Base-by-base conservation (phyloP, 2,888 invertebrate genomes). In the Brenthis hecate region DNA sequence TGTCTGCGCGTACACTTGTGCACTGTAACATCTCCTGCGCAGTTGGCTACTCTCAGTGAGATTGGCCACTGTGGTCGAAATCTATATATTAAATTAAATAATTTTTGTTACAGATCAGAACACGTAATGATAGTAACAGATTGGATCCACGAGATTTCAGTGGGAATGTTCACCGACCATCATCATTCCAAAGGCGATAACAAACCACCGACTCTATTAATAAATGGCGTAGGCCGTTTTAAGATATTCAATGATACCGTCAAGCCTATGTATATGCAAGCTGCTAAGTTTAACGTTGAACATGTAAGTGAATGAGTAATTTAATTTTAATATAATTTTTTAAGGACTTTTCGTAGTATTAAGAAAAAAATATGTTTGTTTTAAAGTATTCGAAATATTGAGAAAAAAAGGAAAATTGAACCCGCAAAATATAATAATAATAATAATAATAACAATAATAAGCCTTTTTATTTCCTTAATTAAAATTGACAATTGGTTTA, bases 101-200 rank as follows among this genome's bases (percentile, higher is more conserved):
- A 6, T 50, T 6, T 62, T 69, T n/a, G 32, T 78, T 78, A 2
- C 83, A 93, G 93, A 75, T 93, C 95, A 0, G 95, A 96, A 51
- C 97, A 98, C 85, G 94, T 94, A 2, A 94, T 98, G 82, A 87
- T 95, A 5, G 92, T 98, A 3, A 94, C 96, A 50, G 98, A 98
- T 82, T 98, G 98, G 98, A 94, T 96, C 54, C 95, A 96, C 75
- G 94, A 94, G 72, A 85, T 95, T 4, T 95, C 96, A 0, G 93
- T 95, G 16, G 94, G 94, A 2, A 96, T 96, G 87, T 98, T 98
- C 85, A 93, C 96, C 0, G 94, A 95, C n/a, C 98, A 98, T 83
- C 97, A 97, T 81, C 97, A 98, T 81, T 95, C 96, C 0, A 92
- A 93, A 28, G 97, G 96, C 0, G 95, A 96, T 78, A 98, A 98